phyloP scores from a whole-genome alignment of 2,797 vertebrate genomes.

The Paedocypris micromegethes region DNA sequence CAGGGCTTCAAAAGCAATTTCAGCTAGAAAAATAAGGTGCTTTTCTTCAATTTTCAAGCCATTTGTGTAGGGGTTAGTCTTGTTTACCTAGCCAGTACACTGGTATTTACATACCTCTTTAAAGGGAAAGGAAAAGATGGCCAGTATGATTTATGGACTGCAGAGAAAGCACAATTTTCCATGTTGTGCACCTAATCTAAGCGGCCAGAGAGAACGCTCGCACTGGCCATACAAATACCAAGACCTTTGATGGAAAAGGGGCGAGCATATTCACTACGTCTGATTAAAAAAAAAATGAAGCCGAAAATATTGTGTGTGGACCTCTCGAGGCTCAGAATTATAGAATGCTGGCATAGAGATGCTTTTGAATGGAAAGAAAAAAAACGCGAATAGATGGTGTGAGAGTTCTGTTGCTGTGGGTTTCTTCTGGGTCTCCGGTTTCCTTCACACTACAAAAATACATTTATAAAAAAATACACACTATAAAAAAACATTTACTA shows the following conservation, averaged over 20 bases:
- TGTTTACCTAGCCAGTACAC: constrained; percentile 99
- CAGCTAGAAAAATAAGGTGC: constrained; percentile 97
- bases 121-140: constrained; percentile 80
- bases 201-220: constrained; percentile 93
- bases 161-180: constrained; percentile 97
- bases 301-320: constrained; percentile 69
- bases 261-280: constrained; percentile 92
- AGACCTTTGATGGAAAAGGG: constrained; percentile 86
- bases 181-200: constrained; percentile 97
- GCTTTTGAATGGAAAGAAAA: no score
- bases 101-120: constrained; percentile 99
- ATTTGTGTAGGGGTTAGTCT: constrained; percentile 98
- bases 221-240: constrained; percentile 93
- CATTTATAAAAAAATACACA: no score
- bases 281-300: constrained; percentile 72
- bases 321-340: constrained; percentile 75
- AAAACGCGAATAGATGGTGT: no score
- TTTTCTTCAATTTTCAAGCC: constrained; percentile 99
- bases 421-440: no score
- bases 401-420: no score
- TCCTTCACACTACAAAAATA: no score
- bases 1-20: constrained; percentile 99
- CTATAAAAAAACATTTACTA: no score
- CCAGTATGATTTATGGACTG: constrained; percentile 98
- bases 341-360: constrained; percentile 68